phyloP scores from a whole-genome alignment of 2,888 invertebrate genomes.

The Trissolcus brochymenae region DNA sequence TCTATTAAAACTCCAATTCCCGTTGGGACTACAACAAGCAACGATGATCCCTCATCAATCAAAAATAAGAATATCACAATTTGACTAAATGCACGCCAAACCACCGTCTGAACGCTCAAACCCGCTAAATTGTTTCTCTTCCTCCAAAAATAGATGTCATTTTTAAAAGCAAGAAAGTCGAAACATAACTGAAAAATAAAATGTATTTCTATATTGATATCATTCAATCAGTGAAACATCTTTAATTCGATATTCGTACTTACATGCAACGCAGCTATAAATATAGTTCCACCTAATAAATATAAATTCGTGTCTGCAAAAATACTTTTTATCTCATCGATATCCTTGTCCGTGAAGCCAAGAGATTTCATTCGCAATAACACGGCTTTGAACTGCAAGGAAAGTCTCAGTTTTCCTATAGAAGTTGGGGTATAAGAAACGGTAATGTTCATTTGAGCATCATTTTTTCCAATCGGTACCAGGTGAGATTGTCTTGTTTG shows the following conservation, averaged over 20 bases:
- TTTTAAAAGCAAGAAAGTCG: constrained; percentile 98
- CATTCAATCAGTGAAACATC: not conserved
- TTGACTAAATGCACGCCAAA: constrained; percentile 97
- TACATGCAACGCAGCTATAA: constrained; percentile 95
- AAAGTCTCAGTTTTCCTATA: constrained; percentile 86
- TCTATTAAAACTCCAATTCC: constrained; percentile 93
- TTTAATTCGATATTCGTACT: constrained; percentile 72
- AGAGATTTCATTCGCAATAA: constrained; percentile 83
- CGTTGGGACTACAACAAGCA: constrained; percentile 91
- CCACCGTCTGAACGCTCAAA: constrained; percentile 89
- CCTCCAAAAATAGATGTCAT: constrained; percentile 97
- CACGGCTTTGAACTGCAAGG: constrained; percentile 86
- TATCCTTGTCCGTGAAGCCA: constrained; percentile 94
- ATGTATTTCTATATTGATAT: not conserved
- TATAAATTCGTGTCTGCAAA: constrained; percentile 97
- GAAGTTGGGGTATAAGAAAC: constrained; percentile 84
- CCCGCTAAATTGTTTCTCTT: constrained; percentile 90
- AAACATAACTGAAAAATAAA: constrained; percentile 87
- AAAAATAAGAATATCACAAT: constrained; percentile 93
- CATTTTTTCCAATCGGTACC: constrained; percentile 81
- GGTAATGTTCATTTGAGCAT: constrained; percentile 81
- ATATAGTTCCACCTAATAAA: constrained; percentile 91
- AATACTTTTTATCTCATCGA: constrained; percentile 97
- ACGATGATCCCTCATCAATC: constrained; percentile 92
- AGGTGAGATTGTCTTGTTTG: constrained; percentile 88